Evolutionary conservation across 53 echinoderm and acorn worm genomes (phyloP).

Genomic region (Pentamera pediparva): DNA sequence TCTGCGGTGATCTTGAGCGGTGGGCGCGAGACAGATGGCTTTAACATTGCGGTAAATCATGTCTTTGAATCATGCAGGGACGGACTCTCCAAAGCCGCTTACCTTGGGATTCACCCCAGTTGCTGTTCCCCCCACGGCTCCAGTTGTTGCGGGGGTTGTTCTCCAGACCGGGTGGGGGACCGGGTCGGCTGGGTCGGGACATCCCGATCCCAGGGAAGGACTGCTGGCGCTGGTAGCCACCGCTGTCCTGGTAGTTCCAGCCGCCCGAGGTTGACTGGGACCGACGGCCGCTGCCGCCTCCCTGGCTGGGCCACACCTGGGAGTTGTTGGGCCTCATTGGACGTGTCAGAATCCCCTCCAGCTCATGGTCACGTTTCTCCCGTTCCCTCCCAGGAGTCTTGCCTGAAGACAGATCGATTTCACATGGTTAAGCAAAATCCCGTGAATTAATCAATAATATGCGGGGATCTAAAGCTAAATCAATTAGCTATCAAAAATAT

Average conservation of each 20-base stretch:
- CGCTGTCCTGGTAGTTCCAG: conserved; percentile 70
- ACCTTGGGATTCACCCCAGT: background rate
- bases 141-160: conserved; percentile 64
- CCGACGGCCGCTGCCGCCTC: conserved; percentile 6
- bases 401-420: no score
- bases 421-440: no score
- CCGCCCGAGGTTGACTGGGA: conserved; percentile 35
- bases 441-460: no score
- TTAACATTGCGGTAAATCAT: background rate
- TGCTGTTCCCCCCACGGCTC: conserved; percentile 16
- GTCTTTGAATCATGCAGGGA: background rate
- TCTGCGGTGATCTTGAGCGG: no score
- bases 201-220: conserved; percentile 24
- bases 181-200: conserved; percentile 39
- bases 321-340: conserved; percentile 81
- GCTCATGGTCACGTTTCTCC: conserved; percentile 63
- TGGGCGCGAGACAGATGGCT: no score
- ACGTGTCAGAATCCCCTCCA: conserved; percentile 89
- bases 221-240: conserved; percentile 45
- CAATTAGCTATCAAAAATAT: no score
- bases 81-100: conserved; percentile 12
- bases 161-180: conserved; percentile 88
- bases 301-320: background rate
- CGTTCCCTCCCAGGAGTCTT: conserved; percentile 50
- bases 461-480: no score